Conservation (phyloP, 2,888 invertebrate genomes). For the Vannuccia rotundouncinata region DNA sequence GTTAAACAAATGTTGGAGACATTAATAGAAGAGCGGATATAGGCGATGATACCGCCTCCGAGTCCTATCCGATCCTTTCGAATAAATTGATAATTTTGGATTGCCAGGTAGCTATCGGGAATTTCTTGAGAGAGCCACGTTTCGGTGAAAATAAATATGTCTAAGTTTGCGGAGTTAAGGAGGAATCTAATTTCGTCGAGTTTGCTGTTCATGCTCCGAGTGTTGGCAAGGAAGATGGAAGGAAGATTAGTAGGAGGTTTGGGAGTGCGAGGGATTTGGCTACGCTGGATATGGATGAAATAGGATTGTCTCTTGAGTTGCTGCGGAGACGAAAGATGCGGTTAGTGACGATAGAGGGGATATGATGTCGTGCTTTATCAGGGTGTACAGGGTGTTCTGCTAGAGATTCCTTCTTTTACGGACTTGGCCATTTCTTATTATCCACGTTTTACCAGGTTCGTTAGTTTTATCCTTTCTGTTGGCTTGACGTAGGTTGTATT, state of each 20-base stretch:
- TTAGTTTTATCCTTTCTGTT: neutral
- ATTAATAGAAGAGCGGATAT: slow-evolving; percentile 26
- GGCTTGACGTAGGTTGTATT: neutral
- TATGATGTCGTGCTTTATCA: neutral
- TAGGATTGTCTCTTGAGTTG: slow-evolving; percentile 11
- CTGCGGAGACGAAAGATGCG: slow-evolving; percentile 23
- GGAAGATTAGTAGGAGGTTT: slow-evolving; percentile 23
- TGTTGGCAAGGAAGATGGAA: slow-evolving; percentile 26
- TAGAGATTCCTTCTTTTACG: neutral
- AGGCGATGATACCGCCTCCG: slow-evolving; percentile 26
- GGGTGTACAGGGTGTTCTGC: neutral
- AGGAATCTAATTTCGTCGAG: slow-evolving; percentile 23
- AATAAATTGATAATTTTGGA: slow-evolving; percentile 26
- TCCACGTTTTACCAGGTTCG: neutral
- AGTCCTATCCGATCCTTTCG: slow-evolving; percentile 20
- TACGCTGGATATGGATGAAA: slow-evolving; percentile 19
- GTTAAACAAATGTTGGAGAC: slow-evolving; percentile 17
- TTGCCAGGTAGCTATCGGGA: slow-evolving; percentile 23
- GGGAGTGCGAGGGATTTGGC: slow-evolving; percentile 23
- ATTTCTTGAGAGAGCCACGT: slow-evolving; percentile 26
- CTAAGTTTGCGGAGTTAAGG: slow-evolving; percentile 19
- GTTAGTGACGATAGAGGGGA: slow-evolving; percentile 12
- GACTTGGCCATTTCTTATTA: neutral
- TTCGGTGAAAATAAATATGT: slow-evolving; percentile 26
- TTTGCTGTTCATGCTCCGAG: slow-evolving; percentile 11